Evolutionary conservation across 2,888 invertebrate genomes (phyloP), one percentile per base, ranked within the genome.

Genomic region (Himalopsyche tibetana): DNA sequence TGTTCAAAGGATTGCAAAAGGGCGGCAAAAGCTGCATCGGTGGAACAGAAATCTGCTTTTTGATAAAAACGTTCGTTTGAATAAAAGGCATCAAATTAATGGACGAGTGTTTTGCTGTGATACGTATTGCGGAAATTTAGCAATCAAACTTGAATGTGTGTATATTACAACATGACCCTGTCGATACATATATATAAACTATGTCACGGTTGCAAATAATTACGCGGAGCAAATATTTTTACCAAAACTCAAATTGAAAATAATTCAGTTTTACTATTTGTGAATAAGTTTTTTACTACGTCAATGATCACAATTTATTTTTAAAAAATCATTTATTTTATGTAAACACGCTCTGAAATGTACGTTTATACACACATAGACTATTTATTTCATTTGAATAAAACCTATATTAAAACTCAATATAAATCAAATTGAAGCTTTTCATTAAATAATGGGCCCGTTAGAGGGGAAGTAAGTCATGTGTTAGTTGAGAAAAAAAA

Each of bases 31-130:
- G 19, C 63, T 63, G 63, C 63, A 63, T 63, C 63, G 63, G 63
- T 63, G 63, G 63, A 63, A 63, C 63, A 63, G 63, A 63, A 63
- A 63, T 63, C 63, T 63, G 63, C 63, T 63, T 63, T 63, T 63
- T 63, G 63, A 63, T 63, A 63, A 63, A 63, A 63, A 63, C 63
- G 63, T 63, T 19, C 63, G 63, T 63, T 63, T 63, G 63, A 63
- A 63, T 63, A 63, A 63, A 63, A 63, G 28, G 63, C 63, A 63
- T 63, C 63, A 63, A 63, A 63, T 63, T 63, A 63, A 63, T 63
- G 63, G 63, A 28, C 19, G 63, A n/a, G 63, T 63, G 63, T 63
- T 63, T n/a, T 19, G 63, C 63, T 63, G 63, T 63, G 63, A 63
- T 63, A 63, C 63, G 63, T 19, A 63, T 63, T n/a, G n/a, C 63